Evolutionary conservation across 2,888 invertebrate genomes (phyloP).

Genomic region (Argynnis bischoffii): DNA sequence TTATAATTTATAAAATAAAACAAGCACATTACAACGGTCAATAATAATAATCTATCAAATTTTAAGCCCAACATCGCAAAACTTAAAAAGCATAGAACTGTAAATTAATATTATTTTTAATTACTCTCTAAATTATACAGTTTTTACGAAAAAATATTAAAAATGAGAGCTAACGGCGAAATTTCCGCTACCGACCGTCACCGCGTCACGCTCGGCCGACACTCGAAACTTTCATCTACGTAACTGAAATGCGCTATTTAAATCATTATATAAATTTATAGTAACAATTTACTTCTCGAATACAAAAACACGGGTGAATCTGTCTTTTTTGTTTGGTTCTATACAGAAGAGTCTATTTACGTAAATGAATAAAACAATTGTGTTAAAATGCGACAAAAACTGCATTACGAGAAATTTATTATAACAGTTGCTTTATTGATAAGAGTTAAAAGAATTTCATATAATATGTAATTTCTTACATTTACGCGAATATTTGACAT

Average conservation of each 20-base stretch:
- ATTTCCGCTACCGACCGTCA: neutral
- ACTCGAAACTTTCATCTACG: slow-evolving; percentile 37
- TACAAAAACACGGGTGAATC: neutral
- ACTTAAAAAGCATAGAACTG: too few relatives aligned
- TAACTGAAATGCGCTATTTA: slow-evolving; percentile 21
- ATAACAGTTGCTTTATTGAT: neutral
- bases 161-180: slow-evolving; percentile 1
- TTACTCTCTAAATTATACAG: neutral
- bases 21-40: too few relatives aligned
- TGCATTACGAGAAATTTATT: too few relatives aligned
- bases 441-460: neutral
- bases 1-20: too few relatives aligned
- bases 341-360: too few relatives aligned
- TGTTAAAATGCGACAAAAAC: too few relatives aligned
- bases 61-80: too few relatives aligned
- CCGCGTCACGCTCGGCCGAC: slow-evolving; percentile 28
- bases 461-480: too few relatives aligned
- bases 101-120: too few relatives aligned
- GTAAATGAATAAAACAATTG: too few relatives aligned
- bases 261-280: slow-evolving; percentile 30
- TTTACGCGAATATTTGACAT: too few relatives aligned
- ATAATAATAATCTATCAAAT: too few relatives aligned
- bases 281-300: slow-evolving; percentile 1
- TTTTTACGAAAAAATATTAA: neutral
- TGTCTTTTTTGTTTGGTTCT: neutral